Evolutionary conservation across 2,888 invertebrate species (phyloP), one percentile per base, ranked within the genome.

Genomic region (Andrena haemorrhoa): DNA sequence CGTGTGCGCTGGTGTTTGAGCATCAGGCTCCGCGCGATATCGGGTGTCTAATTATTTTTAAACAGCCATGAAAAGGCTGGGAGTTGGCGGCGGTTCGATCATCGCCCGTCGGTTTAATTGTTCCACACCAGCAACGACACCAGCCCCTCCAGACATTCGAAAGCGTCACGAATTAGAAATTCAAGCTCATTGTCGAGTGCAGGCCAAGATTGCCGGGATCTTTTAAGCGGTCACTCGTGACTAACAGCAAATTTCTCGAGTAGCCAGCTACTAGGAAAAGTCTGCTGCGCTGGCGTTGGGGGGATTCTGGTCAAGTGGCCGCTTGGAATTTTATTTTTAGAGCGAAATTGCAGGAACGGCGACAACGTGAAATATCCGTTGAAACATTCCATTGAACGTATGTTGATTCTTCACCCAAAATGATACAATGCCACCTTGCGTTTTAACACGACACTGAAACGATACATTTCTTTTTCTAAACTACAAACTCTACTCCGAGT

Each of bases 321-420:
- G 53, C 70, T 82, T 60, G 12, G 47, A 63, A 74, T 83, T 82
- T 74, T 83, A 83, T 82, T 78, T 78, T 78, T 71, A 78, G 69
- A 73, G 7, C 26, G 56, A 49, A 69, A 65, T 65, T 35, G 47
- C 53, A 51, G 58, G 68, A 80, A 72, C 51, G 12, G 20, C 26
- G 61, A 76, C 76, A 33, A 16, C 35, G 23, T 2, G 12, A 10
- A 23, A 29, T 16, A 5, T 20, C 23, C 31, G 33, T 23, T 29
- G 23, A 8, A 41, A 60, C 23, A 23, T 20, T 64, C 0, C 41
- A 51, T 51, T 51, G 16, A 31, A 33, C 10, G 12, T 35, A 49
- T 20, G 33, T 7, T 7, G 61, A 63, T 20, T 23, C 12, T 53
- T 29, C 20, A n/a, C 53, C 20, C 10, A 20, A 5, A 23, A 41